Conservation (phyloP, 1,140 invertebrate species). For the Tetragonula clypearis region DNA sequence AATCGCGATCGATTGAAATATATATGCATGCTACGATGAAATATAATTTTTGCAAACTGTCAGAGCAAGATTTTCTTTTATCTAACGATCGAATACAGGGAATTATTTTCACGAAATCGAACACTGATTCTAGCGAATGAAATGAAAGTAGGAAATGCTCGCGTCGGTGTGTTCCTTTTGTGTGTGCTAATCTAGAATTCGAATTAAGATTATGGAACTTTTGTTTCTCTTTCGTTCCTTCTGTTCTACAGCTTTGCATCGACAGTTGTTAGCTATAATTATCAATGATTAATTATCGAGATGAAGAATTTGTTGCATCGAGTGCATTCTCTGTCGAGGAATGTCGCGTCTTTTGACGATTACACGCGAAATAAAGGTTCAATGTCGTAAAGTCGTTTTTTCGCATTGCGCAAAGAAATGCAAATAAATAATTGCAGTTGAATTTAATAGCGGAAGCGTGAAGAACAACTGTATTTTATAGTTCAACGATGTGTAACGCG, state of each 20-base stretch:
- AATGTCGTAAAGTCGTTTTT: too few relatives aligned
- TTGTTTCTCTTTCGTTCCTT: neutral
- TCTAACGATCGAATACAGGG: too few relatives aligned
- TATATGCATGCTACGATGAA: too few relatives aligned
- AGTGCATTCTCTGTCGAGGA: neutral
- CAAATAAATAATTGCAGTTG: neutral
- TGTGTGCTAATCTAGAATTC: neutral
- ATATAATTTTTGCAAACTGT: too few relatives aligned
- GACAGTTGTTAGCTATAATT: neutral
- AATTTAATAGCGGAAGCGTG: neutral
- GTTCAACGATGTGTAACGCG: neutral
- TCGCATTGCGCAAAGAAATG: too few relatives aligned
- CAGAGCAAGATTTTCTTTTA: too few relatives aligned
- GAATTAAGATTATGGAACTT: neutral
- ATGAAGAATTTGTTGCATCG: neutral
- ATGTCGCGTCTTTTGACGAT: neutral
- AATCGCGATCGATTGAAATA: too few relatives aligned
- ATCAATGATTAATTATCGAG: neutral
- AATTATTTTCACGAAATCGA: neutral
- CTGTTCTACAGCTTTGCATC: neutral
- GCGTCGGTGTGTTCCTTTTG: neutral
- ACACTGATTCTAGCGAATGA: neutral
- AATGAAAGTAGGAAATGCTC: slow-evolving; percentile 3
- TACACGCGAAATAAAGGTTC: too few relatives aligned
- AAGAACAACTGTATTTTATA: too few relatives aligned